These are phyloP conservation scores for Diarsia brunnea DNA, from an alignment of 2,888 invertebrate species.

Conservation along the genomic window DNA sequence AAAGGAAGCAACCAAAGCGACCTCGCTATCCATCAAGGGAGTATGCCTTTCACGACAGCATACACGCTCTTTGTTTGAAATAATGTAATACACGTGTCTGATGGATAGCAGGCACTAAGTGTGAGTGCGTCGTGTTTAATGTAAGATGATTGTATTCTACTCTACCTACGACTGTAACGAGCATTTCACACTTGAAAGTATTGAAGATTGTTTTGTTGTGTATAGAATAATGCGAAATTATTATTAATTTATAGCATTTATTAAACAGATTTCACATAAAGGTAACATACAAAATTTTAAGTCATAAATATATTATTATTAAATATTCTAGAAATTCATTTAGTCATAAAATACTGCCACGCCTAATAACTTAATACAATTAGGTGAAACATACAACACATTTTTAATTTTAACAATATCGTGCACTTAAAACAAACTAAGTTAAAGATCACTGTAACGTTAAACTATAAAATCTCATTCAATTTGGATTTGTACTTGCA, in stretches of 20 bases:
- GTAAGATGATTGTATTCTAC: conserved; percentile 64
- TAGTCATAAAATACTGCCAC: conserved; percentile 88
- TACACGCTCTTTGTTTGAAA: conserved; percentile 36
- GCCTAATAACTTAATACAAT: conserved; percentile 89
- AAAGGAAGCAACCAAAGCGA: conserved; percentile 79
- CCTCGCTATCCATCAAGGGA: conserved; percentile 75
- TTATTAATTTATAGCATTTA: conserved; percentile 88
- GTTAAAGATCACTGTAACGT: conserved; percentile 89
- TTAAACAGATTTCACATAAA: conserved; percentile 89
- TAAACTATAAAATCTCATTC: conserved; percentile 90
- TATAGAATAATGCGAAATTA: conserved; percentile 88
- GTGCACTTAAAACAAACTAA: conserved; percentile 89
- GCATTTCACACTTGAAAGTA: conserved; percentile 58
- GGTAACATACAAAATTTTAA: conserved; percentile 88
- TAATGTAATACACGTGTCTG: conserved; percentile 57
- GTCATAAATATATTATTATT: conserved; percentile 88
- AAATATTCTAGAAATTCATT: conserved; percentile 82
- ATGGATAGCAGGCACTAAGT: conserved; percentile 76
- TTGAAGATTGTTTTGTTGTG: conserved; percentile 71
- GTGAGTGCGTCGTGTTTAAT: conserved; percentile 79
- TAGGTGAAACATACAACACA: conserved; percentile 90
- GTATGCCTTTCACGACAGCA: conserved; percentile 30
- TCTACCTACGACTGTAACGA: conserved; percentile 46
- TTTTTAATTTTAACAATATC: conserved; percentile 88
- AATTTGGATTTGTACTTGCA: conserved; percentile 90